Conservation (phyloP, 2,888 invertebrate genomes). For the Tolmerus cingulatus region DNA sequence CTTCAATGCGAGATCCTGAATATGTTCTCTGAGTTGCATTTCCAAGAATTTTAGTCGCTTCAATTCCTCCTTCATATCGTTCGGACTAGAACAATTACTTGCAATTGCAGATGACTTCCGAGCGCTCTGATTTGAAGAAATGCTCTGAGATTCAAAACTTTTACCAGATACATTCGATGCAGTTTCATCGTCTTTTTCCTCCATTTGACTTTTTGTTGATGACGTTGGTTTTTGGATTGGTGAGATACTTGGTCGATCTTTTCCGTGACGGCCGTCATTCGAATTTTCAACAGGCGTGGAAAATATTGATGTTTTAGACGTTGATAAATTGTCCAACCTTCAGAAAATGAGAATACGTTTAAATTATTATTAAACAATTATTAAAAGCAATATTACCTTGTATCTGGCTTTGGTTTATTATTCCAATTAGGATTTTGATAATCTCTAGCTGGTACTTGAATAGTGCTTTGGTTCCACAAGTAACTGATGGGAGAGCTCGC, state of each 20-base stretch:
- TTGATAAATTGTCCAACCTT: conserved; percentile 54
- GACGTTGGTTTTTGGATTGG: conserved; percentile 53
- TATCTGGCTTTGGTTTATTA: conserved; percentile 51
- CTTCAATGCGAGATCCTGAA: conserved; percentile 60
- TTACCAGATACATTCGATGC: conserved; percentile 60
- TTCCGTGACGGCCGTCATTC: background rate
- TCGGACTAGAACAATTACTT: conserved; percentile 57
- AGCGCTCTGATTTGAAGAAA: conserved; percentile 58
- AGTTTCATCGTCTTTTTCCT: conserved; percentile 55
- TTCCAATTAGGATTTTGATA: conserved; percentile 56
- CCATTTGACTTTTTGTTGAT: conserved; percentile 52
- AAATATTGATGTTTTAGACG: conserved; percentile 61
- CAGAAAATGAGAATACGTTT: conserved; percentile 50
- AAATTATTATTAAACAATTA: background rate
- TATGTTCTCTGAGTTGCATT: conserved; percentile 61
- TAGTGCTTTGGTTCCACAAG: conserved; percentile 65
- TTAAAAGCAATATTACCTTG: conserved; percentile 52
- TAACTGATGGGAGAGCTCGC: conserved; percentile 65
- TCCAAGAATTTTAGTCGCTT: conserved; percentile 62
- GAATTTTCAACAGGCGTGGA: conserved; percentile 54
- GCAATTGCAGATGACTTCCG: conserved; percentile 51
- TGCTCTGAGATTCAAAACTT: conserved; percentile 60
- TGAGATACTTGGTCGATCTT: conserved; percentile 46
- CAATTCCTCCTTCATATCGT: conserved; percentile 59
- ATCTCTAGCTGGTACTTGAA: conserved; percentile 60